A percentile compares a stretch with the other conserved stretches of the same genome.
Evolutionary conservation across 2,888 invertebrate species (phyloP).

Genomic region (Acanthopleura granulata): DNA sequence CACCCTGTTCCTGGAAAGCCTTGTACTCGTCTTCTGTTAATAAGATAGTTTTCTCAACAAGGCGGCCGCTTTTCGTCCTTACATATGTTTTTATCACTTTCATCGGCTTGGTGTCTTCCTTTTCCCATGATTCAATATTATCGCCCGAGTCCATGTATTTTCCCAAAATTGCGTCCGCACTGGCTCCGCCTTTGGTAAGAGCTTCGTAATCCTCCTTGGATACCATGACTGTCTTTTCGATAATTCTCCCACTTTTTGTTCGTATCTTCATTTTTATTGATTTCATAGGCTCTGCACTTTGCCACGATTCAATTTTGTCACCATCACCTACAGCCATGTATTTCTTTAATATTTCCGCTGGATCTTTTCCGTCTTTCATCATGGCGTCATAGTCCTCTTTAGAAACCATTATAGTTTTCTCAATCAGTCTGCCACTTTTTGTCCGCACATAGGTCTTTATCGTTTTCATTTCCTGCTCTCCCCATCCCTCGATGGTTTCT

Average conservation of each 20-base stretch:
- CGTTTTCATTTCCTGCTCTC: constrained; percentile 65
- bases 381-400: constrained; percentile 66
- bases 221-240: constrained; percentile 66
- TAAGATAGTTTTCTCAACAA: constrained; percentile 64
- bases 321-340: constrained; percentile 65
- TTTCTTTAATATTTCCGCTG: constrained; percentile 60
- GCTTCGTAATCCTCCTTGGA: constrained; percentile 66
- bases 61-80: constrained; percentile 67
- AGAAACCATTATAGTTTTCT: constrained; percentile 66
- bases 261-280: constrained; percentile 62
- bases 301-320: constrained; percentile 62
- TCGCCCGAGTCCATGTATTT: constrained; percentile 65
- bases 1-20: constrained; percentile 59
- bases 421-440: constrained; percentile 65
- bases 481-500: constrained; percentile 66
- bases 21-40: constrained; percentile 66
- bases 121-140: constrained; percentile 61
- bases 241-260: constrained; percentile 67
- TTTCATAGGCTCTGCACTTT: constrained; percentile 64
- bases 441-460: constrained; percentile 67
- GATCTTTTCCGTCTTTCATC: constrained; percentile 59
- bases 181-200: constrained; percentile 57
- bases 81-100: constrained; percentile 58
- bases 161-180: constrained; percentile 57
- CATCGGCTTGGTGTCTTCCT: constrained; percentile 58